phyloP scores from a whole-genome alignment of 2,888 invertebrate genomes.

The Drosophila melanosoma region DNA sequence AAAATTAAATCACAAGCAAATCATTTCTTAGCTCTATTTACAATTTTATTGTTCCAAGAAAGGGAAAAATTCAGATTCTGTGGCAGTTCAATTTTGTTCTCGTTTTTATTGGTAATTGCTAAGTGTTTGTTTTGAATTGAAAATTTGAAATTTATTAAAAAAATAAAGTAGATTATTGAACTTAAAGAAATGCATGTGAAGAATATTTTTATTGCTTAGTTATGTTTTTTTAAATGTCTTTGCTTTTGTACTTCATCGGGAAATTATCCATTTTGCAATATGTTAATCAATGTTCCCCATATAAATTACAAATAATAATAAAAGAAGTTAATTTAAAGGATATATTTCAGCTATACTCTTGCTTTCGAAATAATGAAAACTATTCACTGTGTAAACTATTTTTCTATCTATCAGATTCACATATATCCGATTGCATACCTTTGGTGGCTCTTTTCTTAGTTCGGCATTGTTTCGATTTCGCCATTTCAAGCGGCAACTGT shows the following conservation, averaged over 20 bases:
- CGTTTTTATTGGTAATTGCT: too few species aligned
- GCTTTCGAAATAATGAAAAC: neutral
- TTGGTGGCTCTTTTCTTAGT: conserved; percentile 65
- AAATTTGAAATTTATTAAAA: neutral
- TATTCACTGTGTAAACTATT: neutral
- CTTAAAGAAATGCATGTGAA: neutral
- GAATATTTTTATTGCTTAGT: neutral
- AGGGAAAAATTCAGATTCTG: neutral
- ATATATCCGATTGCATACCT: conserved; percentile 42
- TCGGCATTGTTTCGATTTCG: conserved; percentile 81
- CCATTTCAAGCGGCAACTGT: conserved; percentile 78
- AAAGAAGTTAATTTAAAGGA: neutral
- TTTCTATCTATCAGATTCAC: neutral
- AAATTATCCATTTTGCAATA: neutral
- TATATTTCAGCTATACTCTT: neutral
- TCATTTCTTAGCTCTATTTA: neutral
- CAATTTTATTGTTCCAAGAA: neutral
- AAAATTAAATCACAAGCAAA: neutral
- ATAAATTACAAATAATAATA: neutral
- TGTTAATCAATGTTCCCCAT: neutral
- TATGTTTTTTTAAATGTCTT: too few species aligned
- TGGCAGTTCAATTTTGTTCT: neutral
- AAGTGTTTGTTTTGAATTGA: too few species aligned
- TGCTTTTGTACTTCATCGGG: too few species aligned
- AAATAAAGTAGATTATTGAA: too few species aligned